Evolutionary conservation across 2,888 invertebrate species (phyloP).

Genomic region (Pteria penguin): DNA sequence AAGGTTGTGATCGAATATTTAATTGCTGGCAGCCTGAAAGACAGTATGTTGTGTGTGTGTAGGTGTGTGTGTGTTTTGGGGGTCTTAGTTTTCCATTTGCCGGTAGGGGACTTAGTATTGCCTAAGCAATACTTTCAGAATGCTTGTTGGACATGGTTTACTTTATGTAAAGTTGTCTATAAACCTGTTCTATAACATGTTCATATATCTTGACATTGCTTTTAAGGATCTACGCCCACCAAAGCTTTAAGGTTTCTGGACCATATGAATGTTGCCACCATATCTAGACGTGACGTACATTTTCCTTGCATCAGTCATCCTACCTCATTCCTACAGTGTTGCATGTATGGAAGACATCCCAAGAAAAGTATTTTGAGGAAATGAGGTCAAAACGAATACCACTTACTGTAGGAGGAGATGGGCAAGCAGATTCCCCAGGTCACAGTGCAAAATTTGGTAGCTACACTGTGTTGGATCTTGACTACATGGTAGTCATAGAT

Average conservation of each 20-base stretch:
- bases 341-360: not conserved
- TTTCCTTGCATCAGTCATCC: not conserved
- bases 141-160: no score
- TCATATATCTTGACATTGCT: no score
- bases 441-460: constrained; percentile 33
- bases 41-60: no score
- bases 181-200: no score
- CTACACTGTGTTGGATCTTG: constrained; percentile 33
- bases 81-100: no score
- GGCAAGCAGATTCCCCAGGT: constrained; percentile 36
- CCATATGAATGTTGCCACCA: constrained; percentile 9
- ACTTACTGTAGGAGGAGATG: constrained; percentile 30
- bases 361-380: constrained; percentile 2
- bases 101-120: no score
- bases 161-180: no score
- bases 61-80: no score
- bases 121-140: no score
- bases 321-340: constrained; percentile 1
- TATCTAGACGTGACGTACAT: constrained; percentile 8
- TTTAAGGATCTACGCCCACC: constrained; percentile 1
- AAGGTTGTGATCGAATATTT: no score
- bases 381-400: not conserved
- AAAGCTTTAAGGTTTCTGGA: constrained; percentile 10
- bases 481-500: constrained; percentile 24
- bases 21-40: no score